phyloP scores from a whole-genome alignment of 2,113 vertebrate genomes.

The Bungarus multicinctus region DNA sequence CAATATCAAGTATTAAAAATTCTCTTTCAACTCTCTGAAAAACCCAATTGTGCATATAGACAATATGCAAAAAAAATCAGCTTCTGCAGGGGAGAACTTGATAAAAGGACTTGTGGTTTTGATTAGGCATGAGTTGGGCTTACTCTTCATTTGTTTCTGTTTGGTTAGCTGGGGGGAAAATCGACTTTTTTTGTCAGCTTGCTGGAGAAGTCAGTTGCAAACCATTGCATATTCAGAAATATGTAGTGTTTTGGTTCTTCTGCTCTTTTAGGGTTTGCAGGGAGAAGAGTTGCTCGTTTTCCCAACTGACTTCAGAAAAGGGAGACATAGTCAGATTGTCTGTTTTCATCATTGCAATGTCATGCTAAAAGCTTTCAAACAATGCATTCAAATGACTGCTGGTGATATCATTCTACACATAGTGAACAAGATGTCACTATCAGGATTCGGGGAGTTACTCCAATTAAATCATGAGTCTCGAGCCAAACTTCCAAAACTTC shows the following conservation, averaged over 20 bases:
- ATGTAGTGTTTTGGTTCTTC: background rate
- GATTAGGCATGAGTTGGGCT: background rate
- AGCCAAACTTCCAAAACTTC: too few species aligned
- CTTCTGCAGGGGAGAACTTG: background rate
- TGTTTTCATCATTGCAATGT: background rate
- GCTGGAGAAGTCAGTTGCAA: background rate
- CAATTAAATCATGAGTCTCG: too few species aligned
- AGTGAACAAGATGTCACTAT: background rate
- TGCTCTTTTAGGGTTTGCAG: background rate
- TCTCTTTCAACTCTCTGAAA: background rate
- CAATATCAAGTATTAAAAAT: constrained; percentile 10
- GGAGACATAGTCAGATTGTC: background rate
- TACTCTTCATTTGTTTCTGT: background rate
- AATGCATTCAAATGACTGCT: background rate
- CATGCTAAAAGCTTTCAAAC: background rate
- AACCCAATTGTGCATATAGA: background rate
- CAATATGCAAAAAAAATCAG: background rate
- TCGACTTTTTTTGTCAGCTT: background rate
- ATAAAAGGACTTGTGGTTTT: background rate
- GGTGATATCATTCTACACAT: background rate
- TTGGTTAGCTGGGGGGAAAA: background rate
- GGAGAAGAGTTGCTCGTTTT: background rate
- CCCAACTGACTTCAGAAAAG: background rate
- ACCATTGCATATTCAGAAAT: background rate
- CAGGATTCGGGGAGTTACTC: too few species aligned